Evolutionary conservation across 2,888 invertebrate species (phyloP).

Genomic region (Cantharis rustica): DNA sequence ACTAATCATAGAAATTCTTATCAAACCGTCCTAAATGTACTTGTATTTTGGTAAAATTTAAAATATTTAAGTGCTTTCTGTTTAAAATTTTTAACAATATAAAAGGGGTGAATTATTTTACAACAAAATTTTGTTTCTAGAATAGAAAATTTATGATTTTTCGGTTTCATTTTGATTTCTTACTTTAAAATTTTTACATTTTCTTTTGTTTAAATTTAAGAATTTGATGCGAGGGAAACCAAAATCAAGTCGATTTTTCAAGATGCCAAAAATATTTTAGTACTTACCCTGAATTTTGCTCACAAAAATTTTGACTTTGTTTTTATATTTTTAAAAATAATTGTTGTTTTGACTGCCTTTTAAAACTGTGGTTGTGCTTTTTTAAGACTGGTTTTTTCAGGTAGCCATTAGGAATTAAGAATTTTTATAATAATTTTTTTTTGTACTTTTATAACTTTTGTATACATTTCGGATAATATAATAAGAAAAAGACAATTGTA

Average conservation of each 20-base stretch:
- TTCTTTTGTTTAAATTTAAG: neutral
- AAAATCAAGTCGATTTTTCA: neutral
- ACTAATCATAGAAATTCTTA: neutral
- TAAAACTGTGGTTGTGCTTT: constrained; percentile 14
- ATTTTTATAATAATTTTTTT: constrained; percentile 3
- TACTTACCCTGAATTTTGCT: neutral
- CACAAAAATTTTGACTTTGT: neutral
- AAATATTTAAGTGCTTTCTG: neutral
- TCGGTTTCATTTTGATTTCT: neutral
- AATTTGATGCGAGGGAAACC: neutral
- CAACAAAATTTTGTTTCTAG: neutral
- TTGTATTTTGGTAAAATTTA: neutral
- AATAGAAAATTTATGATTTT: neutral
- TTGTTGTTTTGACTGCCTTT: neutral
- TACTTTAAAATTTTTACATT: neutral
- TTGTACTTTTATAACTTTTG: neutral
- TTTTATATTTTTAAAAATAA: neutral
- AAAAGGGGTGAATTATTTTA: neutral
- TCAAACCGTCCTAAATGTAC: neutral
- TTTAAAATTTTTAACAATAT: neutral
- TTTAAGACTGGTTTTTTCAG: constrained; percentile 15
- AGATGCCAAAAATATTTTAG: neutral
- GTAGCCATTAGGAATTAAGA: neutral
- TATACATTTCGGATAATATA: neutral
- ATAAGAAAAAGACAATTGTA: neutral